Evolutionary conservation across 2,113 vertebrate genomes (phyloP), one percentile per base, ranked within the genome.

Genomic region (Dipodomys ordii): DNA sequence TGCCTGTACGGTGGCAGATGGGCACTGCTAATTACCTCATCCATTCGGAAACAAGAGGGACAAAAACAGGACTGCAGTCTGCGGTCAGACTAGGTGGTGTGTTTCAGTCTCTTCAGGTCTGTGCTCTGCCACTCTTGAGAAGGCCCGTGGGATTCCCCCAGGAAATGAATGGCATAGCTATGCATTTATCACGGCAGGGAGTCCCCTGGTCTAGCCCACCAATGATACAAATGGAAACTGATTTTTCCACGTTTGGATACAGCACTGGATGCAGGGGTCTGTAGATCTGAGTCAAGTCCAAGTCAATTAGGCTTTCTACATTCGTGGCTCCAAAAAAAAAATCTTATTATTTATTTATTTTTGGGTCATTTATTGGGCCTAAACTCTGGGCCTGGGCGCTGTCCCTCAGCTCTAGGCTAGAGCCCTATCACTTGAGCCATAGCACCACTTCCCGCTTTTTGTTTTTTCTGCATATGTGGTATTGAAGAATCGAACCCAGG

Each of bases 31-130:
- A 72, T 80, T 74, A 35, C 77, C 62, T 92, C 65, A 35, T 35
- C 20, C 64, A 64, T 72, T 28, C 77, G 86, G 86, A 92, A 91
- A 71, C 4, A 7, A 94, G 65, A 95, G 72, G 39, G 69, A 88
- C 71, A 76, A 71, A 83, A 35, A 28, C 79, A 39, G 0, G 6
- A 68, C 57, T 93, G 71, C 68, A 23, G 87, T 64, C 22, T 57
- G 25, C 10, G 46, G 68, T 67, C 60, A 83, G 84, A 57, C 80
- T 83, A n/a, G 69, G 13, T 67, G 7, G 88, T 20, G 32, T 9
- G n/a, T 74, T 1, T 85, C 7, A 5, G n/a, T 78, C 23, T 16
- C 39, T 77, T 76, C 18, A 49, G 44, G 57, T 83, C 88, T 90
- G 65, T 39, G 39, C 39, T 74, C 57, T 7, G 57, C 49, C 15